Conservation (phyloP, 1,140 invertebrate genomes). For the Drosophila sp. region DNA sequence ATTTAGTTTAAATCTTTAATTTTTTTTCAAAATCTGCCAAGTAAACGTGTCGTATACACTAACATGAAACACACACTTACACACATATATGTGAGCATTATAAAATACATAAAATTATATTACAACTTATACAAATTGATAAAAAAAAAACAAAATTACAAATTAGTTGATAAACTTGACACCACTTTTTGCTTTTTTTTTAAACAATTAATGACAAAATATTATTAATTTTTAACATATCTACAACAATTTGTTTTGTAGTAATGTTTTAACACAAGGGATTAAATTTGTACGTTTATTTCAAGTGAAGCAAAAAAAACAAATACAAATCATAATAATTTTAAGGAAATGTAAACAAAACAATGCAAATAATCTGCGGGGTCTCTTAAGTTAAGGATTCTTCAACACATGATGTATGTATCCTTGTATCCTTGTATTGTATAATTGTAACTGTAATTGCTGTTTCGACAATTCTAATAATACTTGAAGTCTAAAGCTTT, state of each 20-base stretch:
- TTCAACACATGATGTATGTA: conserved; percentile 41
- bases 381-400: conserved; percentile 35
- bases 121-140: conserved; percentile 47
- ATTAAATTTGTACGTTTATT: conserved; percentile 73
- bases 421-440: conserved; percentile 52
- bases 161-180: conserved; percentile 61
- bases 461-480: conserved; percentile 38
- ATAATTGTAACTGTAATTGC: conserved; percentile 69
- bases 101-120: conserved; percentile 67
- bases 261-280: conserved; percentile 75
- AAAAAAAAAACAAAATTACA: conserved; percentile 50
- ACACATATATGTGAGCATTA: conserved; percentile 62
- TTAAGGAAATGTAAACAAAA: conserved; percentile 38
- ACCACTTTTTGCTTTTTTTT: conserved; percentile 9
- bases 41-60: conserved; percentile 38
- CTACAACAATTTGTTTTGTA: conserved; percentile 36
- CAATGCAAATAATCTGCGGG: conserved; percentile 48
- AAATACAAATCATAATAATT: conserved; percentile 37
- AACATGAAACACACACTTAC: conserved; percentile 16
- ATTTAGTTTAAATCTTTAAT: conserved; percentile 35
- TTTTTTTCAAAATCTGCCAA: conserved; percentile 53
- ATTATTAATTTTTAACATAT: conserved; percentile 39
- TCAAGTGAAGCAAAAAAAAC: conserved; percentile 47
- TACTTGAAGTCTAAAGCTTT: conserved; percentile 24
- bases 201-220: conserved; percentile 27